These are phyloP conservation scores for Notoglanidium macrostoma DNA, from an alignment of 2,797 vertebrate genomes.

Conservation along the genomic window DNA sequence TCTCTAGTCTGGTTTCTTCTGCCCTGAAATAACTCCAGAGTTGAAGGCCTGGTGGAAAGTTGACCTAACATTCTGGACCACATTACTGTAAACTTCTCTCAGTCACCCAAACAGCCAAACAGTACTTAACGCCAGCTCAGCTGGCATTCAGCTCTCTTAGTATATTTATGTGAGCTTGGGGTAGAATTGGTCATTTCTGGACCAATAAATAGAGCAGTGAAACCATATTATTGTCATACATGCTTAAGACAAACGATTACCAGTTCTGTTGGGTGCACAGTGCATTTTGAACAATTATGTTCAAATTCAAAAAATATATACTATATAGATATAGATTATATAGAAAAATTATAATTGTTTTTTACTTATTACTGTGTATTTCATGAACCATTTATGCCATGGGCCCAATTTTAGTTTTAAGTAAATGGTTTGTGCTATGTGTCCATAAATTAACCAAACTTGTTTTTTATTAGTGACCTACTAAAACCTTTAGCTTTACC, in stretches of 20 bases:
- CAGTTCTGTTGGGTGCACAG: neutral
- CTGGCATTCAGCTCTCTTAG: constrained; percentile 35
- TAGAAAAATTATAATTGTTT: no score
- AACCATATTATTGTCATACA: neutral
- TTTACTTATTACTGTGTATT: neutral
- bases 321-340: neutral
- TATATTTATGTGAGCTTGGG: constrained; percentile 42
- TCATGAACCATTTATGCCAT: neutral
- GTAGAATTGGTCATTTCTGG: constrained; percentile 8
- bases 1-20: constrained; percentile 22
- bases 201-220: constrained; percentile 22
- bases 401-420: neutral
- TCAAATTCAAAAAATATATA: neutral
- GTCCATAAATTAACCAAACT: no score
- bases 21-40: constrained; percentile 41
- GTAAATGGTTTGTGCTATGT: neutral
- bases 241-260: neutral
- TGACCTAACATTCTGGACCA: constrained; percentile 39
- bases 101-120: constrained; percentile 43
- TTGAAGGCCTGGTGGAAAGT: constrained; percentile 43
- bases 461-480: neutral
- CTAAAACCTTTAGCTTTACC: neutral
- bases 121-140: constrained; percentile 37
- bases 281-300: neutral
- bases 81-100: constrained; percentile 41